Base-by-base conservation (phyloP, 2,797 vertebrate species). In the Epinephelus awoara region DNA sequence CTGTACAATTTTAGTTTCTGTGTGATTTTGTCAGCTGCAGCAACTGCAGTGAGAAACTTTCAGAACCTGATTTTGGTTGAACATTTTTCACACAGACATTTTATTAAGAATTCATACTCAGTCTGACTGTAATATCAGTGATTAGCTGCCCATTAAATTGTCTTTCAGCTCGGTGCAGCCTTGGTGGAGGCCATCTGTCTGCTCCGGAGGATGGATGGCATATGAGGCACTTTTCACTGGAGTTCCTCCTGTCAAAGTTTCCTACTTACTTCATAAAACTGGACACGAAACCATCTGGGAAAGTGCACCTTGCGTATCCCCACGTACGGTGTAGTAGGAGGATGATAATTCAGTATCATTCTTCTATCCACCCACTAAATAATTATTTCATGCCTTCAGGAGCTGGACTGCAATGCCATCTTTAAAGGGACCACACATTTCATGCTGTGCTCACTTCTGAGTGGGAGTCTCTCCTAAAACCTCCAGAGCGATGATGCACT, bases 321-420 rank as follows among this genome's bases (percentile, higher is more conserved):
- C 58, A 61, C 50, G 38, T 52, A 71, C 68, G 27, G 52, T 12
- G 40, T 25, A 71, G 89, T 84, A 77, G 88, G 88, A 75, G 85
- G 86, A 84, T 76, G 85, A 77, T 87, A 69, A 88, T 85, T 88
- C 75, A 86, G 82, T 82, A 85, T 87, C 77, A 73, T 80, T 56
- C 80, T 29, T 70, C 80, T 64, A 78, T 84, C 82, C 90, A 80
- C 88, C 85, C 88, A 92, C 85, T 71, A 79, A 87, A 87, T 83
- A 69, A 89, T 86, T 65, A 75, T 77, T 83, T 82, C 40, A 68
- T 88, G 79, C 79, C 86, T 89, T 57, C 73, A 80, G 75, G 82
- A 89, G 77, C 77, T 78, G 79, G 72, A 88, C 77, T 83, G 80
- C 84, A 77, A 1, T 62, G 84, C 66, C 80, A 40, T 80, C 83